Conservation (phyloP, 2,888 invertebrate species). For the Anagyrus pseudococci region DNA sequence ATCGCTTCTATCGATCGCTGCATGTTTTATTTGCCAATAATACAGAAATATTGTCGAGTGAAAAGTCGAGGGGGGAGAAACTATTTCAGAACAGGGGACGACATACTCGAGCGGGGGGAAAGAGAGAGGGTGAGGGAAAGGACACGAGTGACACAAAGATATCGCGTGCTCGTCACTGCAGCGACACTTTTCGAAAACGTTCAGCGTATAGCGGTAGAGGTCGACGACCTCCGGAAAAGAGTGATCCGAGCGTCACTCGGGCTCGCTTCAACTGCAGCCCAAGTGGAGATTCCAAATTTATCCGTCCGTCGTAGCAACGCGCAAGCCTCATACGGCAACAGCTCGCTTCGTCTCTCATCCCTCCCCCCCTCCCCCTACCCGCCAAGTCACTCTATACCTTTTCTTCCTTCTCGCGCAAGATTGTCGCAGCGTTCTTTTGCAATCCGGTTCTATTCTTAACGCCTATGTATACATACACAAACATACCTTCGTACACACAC, state of each 20-base stretch:
- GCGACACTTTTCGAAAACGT: constrained; percentile 25
- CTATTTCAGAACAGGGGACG: no score
- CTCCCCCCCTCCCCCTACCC: constrained; percentile 6
- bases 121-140: not conserved
- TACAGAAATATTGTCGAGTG: no score
- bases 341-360: constrained; percentile 18
- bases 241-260: constrained; percentile 15
- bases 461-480: not conserved
- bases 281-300: constrained; percentile 43
- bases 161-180: constrained; percentile 21
- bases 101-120: not conserved
- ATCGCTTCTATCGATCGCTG: no score
- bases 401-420: constrained; percentile 35
- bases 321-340: constrained; percentile 14
- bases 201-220: constrained; percentile 15
- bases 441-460: constrained; percentile 38
- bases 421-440: constrained; percentile 36
- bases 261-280: not conserved
- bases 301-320: constrained; percentile 37
- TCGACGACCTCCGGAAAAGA: constrained; percentile 38
- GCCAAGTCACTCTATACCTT: not conserved
- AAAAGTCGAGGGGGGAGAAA: no score
- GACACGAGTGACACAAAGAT: constrained; percentile 2
- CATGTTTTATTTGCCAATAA: no score
- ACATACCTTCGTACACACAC: not conserved